phyloP scores from a whole-genome alignment of 2,113 vertebrate genomes.

The Eclectus roratus region DNA sequence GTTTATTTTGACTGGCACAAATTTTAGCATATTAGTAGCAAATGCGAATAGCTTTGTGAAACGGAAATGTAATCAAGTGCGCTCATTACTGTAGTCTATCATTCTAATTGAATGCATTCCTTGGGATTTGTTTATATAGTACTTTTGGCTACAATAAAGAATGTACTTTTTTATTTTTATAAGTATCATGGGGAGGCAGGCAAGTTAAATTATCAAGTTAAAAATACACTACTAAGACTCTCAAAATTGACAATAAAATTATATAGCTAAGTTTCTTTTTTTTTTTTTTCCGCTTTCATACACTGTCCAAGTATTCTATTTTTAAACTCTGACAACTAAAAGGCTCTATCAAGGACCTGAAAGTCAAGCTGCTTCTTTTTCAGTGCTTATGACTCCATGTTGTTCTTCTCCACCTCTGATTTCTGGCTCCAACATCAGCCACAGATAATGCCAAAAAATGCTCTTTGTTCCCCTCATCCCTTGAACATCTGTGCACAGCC shows the following conservation, averaged over 20 bases:
- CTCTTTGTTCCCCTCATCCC: neutral
- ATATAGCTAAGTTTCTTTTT: neutral
- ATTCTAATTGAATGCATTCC: conserved; percentile 12
- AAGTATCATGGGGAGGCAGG: neutral
- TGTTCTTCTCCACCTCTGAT: neutral
- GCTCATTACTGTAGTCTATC: neutral
- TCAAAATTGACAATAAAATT: neutral
- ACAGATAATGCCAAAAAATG: neutral
- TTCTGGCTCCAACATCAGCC: neutral
- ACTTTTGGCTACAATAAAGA: conserved; percentile 14
- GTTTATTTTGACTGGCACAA: conserved; percentile 44
- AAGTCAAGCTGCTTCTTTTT: neutral
- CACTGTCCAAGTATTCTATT: neutral
- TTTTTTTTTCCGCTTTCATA: neutral
- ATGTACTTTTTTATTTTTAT: conserved; percentile 13
- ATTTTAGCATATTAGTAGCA: conserved; percentile 32
- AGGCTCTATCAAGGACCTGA: neutral
- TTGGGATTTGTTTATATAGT: neutral
- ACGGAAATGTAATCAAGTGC: conserved; percentile 27
- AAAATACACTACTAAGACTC: neutral
- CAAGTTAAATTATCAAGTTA: conserved; percentile 20
- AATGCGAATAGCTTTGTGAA: conserved; percentile 34
- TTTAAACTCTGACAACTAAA: neutral
- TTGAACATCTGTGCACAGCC: neutral
- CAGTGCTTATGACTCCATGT: neutral